Percentiles rank a stretch among this genome's conserved stretches.
Conservation (phyloP, 2,113 vertebrate genomes). For the Strix uralensis region DNA sequence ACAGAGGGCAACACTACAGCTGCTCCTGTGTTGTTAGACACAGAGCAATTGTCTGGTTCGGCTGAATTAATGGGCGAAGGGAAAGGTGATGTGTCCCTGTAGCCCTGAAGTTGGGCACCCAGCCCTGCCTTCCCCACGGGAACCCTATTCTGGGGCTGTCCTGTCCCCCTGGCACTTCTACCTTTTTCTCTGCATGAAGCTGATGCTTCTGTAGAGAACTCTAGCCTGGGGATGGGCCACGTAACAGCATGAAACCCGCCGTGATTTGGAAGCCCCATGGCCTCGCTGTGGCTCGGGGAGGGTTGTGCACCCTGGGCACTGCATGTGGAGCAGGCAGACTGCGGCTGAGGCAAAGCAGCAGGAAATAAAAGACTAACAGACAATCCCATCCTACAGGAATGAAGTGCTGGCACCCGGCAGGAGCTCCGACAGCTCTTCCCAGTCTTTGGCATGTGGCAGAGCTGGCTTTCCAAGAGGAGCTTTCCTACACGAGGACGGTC, state of each 20-base stretch:
- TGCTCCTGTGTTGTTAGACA: background rate
- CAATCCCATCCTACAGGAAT: background rate
- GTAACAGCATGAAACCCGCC: background rate
- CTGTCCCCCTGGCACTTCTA: background rate
- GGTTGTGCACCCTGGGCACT: background rate
- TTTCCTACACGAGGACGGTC: fast-evolving
- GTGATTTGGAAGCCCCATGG: background rate
- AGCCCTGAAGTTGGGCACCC: background rate
- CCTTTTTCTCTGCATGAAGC: background rate
- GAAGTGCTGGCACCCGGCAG: background rate
- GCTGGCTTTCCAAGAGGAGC: background rate
- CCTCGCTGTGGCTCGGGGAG: background rate
- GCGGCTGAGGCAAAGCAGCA: background rate
- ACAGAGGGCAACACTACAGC: background rate
- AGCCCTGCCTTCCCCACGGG: background rate
- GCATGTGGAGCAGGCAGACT: background rate
- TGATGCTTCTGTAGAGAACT: background rate
- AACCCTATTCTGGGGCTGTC: background rate
- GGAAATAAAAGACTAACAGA: background rate
- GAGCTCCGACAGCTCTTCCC: background rate
- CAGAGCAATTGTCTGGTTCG: fast-evolving
- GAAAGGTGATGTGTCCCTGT: background rate
- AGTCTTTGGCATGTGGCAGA: background rate
- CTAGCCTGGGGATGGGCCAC: background rate
- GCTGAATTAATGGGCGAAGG: background rate